These are phyloP conservation scores for Gryllus bimaculatus DNA, from an alignment of 1,140 invertebrate genomes.

Conservation along the genomic window DNA sequence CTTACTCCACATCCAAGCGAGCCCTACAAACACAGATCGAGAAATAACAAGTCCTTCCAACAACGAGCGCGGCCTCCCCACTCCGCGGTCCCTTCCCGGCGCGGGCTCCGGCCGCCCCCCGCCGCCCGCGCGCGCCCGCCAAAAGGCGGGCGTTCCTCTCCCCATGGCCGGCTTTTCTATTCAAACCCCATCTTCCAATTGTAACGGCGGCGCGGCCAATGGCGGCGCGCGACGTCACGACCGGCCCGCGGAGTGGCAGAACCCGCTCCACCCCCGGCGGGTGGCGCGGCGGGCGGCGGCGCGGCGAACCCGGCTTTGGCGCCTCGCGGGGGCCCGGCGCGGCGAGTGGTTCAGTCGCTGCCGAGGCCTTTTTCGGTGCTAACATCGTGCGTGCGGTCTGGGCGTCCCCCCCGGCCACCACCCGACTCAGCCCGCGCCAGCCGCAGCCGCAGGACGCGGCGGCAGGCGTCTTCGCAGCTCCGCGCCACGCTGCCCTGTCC, in stretches of 20 bases:
- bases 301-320: neutral
- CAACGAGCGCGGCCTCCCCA: neutral
- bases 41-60: conserved; percentile 4
- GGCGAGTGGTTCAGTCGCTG: neutral
- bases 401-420: too few relatives aligned
- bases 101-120: too few relatives aligned
- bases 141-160: neutral
- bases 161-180: neutral
- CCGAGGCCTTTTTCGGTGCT: neutral
- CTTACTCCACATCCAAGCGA: neutral
- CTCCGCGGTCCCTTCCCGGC: neutral
- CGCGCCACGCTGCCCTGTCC: neutral
- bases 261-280: conserved; percentile 8
- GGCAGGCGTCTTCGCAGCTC: neutral
- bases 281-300: conserved; percentile 11
- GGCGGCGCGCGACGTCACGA: neutral
- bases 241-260: neutral
- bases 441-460: too few relatives aligned
- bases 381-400: neutral
- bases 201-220: neutral
- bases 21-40: neutral
- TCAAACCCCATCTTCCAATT: neutral
- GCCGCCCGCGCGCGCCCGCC: too few relatives aligned
- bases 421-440: neutral
- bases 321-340: neutral